Percentiles rank a stretch among this genome's conserved stretches.
Evolutionary conservation across 2,113 vertebrate genomes (phyloP).

Genomic region (Mormyrus lacerda): DNA sequence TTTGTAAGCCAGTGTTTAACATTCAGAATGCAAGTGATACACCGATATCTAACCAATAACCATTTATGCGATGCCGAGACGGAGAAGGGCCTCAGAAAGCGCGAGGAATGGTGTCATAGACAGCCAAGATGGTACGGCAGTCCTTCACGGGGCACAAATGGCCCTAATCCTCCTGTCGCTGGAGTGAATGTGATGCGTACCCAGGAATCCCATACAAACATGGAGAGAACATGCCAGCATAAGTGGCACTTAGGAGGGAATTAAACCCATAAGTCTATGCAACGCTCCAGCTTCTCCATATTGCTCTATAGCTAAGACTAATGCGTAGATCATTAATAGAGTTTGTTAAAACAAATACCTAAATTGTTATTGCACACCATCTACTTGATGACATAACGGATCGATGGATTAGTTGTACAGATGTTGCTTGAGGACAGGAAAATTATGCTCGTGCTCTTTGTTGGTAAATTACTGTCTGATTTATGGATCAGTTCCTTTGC

Average conservation of each 20-base stretch:
- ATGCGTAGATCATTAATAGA: background rate
- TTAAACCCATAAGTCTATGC: background rate
- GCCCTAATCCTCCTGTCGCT: background rate
- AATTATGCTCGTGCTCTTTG: background rate
- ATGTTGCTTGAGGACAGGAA: background rate
- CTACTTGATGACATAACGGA: background rate
- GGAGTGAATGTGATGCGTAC: background rate
- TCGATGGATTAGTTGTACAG: background rate
- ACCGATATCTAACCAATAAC: background rate
- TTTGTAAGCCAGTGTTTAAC: background rate
- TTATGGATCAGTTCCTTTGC: conserved; percentile 24
- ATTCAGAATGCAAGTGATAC: background rate
- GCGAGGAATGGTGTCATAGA: background rate
- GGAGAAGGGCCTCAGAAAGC: background rate
- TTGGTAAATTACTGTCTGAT: conserved; percentile 9
- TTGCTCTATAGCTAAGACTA: background rate
- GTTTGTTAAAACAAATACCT: background rate
- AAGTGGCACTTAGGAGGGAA: background rate
- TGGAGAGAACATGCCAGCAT: background rate
- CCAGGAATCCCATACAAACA: background rate
- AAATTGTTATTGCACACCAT: background rate
- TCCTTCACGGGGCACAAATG: background rate
- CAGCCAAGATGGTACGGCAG: background rate
- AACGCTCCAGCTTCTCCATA: background rate
- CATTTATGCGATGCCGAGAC: background rate